Evolutionary conservation across 2,888 invertebrate species (phyloP).

Genomic region (Rhopalosiphum nymphaeae): DNA sequence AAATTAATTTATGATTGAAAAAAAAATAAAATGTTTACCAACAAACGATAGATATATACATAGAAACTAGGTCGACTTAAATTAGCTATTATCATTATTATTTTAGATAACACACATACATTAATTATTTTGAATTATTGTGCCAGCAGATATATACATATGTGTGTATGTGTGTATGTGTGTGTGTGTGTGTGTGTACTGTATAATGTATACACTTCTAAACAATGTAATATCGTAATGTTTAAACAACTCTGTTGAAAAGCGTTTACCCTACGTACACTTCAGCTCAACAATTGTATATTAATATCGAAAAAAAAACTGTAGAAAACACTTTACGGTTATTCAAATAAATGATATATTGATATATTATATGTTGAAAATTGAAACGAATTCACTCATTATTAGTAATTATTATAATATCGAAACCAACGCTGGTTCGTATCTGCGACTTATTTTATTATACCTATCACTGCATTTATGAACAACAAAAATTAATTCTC

Average conservation of each 20-base stretch:
- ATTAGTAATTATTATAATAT: neutral
- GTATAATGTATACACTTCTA: neutral
- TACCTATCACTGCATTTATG: neutral
- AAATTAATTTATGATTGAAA: neutral
- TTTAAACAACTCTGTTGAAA: slow-evolving; percentile 17
- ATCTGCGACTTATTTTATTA: neutral
- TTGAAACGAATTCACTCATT: neutral
- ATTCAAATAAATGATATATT: neutral
- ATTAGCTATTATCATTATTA: slow-evolving; percentile 25
- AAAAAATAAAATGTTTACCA: slow-evolving; percentile 26
- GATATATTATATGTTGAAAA: neutral
- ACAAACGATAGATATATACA: slow-evolving; percentile 14
- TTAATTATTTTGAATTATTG: neutral
- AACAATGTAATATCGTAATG: neutral
- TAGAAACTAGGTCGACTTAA: slow-evolving; percentile 28
- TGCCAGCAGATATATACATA: neutral
- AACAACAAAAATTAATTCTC: neutral
- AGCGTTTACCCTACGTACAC: neutral
- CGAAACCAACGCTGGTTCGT: neutral
- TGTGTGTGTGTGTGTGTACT: neutral
- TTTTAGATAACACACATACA: slow-evolving; percentile 17
- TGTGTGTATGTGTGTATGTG: neutral
- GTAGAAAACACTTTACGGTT: neutral
- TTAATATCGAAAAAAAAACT: neutral
- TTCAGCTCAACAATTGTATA: neutral